These are phyloP conservation scores for Heliothis subflexa DNA, from an alignment of 1,140 invertebrate species.

Conservation along the genomic window DNA sequence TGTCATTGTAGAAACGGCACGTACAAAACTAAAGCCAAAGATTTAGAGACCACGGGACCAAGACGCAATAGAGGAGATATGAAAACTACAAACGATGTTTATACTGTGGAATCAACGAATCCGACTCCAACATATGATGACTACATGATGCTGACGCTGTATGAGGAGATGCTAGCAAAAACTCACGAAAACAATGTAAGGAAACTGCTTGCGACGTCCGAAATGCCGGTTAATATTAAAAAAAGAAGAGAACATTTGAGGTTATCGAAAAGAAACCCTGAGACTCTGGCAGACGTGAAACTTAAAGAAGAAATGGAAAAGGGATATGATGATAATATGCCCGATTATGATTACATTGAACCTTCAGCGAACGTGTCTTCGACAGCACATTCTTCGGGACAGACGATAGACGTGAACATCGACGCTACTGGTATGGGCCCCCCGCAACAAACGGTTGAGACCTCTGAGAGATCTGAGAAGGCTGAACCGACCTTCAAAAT, in stretches of 20 bases:
- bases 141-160: constrained; percentile 66
- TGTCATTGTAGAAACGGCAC: too few species aligned
- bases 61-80: neutral
- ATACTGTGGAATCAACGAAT: neutral
- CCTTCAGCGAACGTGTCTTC: neutral
- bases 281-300: constrained; percentile 47
- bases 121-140: constrained; percentile 60
- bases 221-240: constrained; percentile 1
- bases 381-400: neutral
- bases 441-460: neutral
- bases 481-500: neutral
- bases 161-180: constrained; percentile 68
- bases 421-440: neutral
- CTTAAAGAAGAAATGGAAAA: constrained; percentile 51
- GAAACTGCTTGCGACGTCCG: constrained; percentile 56
- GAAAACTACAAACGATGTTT: neutral
- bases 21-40: too few species aligned
- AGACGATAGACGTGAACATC: neutral
- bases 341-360: constrained; percentile 34
- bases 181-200: constrained; percentile 61
- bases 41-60: too few species aligned
- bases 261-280: constrained; percentile 52
- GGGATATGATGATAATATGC: constrained; percentile 47
- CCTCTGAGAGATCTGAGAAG: too few species aligned
- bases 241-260: constrained; percentile 25